Evolutionary conservation across 2,113 vertebrate genomes (phyloP).

Genomic region (Pygathrix nemaeus): DNA sequence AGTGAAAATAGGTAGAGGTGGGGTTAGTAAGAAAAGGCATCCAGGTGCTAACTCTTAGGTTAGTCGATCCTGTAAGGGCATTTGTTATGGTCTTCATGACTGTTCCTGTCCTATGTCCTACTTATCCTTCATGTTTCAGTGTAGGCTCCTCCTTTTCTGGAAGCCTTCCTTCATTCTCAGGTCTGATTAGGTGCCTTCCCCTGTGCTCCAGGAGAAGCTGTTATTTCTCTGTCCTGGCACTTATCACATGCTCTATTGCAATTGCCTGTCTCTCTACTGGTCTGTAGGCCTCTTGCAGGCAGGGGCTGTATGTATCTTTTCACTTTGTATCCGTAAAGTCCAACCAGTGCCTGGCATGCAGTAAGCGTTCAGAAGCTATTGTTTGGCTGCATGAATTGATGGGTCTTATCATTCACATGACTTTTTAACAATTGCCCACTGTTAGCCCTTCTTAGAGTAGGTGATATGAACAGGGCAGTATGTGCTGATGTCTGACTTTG

Average conservation of each 20-base stretch:
- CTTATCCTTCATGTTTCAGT: background rate
- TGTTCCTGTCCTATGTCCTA: background rate
- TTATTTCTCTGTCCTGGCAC: background rate
- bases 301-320: background rate
- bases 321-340: background rate
- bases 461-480: background rate
- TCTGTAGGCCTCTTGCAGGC: background rate
- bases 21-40: background rate
- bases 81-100: background rate
- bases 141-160: background rate
- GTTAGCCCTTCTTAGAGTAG: background rate
- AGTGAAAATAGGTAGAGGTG: background rate
- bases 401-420: background rate
- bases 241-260: background rate
- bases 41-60: background rate
- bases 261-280: background rate
- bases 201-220: fast-evolving
- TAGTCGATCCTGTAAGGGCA: background rate
- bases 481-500: background rate
- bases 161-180: background rate
- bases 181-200: background rate
- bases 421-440: background rate
- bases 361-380: background rate
- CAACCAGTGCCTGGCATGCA: background rate
- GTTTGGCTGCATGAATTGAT: background rate